Evolutionary conservation across 2,888 invertebrate genomes (phyloP).

Genomic region (Catocala sponsa): DNA sequence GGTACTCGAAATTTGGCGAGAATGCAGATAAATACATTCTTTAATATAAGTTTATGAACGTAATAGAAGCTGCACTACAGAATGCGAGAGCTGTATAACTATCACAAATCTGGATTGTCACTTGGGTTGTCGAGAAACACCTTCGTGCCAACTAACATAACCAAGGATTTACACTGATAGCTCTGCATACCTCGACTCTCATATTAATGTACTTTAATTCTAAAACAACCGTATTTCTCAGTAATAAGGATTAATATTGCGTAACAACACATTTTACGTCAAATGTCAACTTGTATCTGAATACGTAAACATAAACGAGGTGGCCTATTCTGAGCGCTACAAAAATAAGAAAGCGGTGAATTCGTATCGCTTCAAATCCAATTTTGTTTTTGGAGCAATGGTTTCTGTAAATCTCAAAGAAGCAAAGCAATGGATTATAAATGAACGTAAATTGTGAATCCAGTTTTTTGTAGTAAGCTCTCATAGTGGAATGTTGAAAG

Average conservation of each 20-base stretch:
- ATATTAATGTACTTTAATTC: constrained; percentile 14
- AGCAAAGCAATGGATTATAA: constrained; percentile 44
- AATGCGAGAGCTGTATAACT: background rate
- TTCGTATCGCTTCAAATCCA: constrained; percentile 27
- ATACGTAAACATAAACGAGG: constrained; percentile 32
- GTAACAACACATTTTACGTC: constrained; percentile 15
- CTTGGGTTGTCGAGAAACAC: constrained; percentile 7
- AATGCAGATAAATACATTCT: too few relatives aligned
- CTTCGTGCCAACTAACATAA: constrained; percentile 14
- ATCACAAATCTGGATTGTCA: constrained; percentile 12
- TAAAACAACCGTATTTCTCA: constrained; percentile 11
- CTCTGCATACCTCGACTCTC: constrained; percentile 13
- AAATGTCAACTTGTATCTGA: constrained; percentile 34
- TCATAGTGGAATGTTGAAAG: constrained; percentile 38
- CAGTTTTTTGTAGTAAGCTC: constrained; percentile 29
- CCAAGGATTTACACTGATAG: constrained; percentile 31
- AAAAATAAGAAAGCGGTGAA: constrained; percentile 19
- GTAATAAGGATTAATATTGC: constrained; percentile 24
- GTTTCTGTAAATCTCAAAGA: constrained; percentile 23
- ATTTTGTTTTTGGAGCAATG: constrained; percentile 33
- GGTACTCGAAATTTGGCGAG: too few relatives aligned
- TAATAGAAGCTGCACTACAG: background rate
- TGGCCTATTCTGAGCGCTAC: constrained; percentile 24
- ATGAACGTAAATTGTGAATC: constrained; percentile 34
- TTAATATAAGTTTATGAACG: too few relatives aligned